phyloP scores from a whole-genome alignment of 2,888 invertebrate genomes.

The Polymixis flavicincta region DNA sequence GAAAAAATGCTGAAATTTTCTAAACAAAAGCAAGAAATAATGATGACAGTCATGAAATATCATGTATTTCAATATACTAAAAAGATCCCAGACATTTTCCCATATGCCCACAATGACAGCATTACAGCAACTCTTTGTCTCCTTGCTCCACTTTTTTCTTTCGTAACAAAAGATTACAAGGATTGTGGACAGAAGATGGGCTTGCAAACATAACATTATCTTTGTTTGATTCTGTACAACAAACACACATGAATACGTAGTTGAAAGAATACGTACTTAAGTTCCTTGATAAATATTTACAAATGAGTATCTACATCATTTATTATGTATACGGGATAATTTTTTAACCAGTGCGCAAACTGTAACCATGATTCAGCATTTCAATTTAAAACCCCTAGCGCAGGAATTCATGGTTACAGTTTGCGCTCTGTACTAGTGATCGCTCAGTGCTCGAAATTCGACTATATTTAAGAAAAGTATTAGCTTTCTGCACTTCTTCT shows the following conservation, averaged over 20 bases:
- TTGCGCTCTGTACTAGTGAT: too few species aligned
- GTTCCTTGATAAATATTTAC: constrained; percentile 14
- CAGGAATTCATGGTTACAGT: too few species aligned
- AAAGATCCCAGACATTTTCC: constrained; percentile 30
- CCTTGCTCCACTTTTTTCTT: constrained; percentile 78
- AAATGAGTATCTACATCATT: neutral
- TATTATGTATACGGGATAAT: too few species aligned
- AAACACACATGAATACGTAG: constrained; percentile 11
- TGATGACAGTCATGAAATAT: neutral
- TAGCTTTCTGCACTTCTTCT: too few species aligned
- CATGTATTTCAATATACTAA: neutral
- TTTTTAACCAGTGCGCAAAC: too few species aligned
- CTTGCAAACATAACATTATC: constrained; percentile 73
- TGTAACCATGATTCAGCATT: too few species aligned
- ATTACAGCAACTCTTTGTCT: constrained; percentile 65
- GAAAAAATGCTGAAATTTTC: too few species aligned
- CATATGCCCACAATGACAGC: constrained; percentile 23
- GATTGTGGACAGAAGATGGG: constrained; percentile 66
- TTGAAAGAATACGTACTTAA: constrained; percentile 10
- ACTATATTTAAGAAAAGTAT: too few species aligned
- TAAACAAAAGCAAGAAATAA: too few species aligned
- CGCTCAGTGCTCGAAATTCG: too few species aligned
- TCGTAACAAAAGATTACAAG: constrained; percentile 76
- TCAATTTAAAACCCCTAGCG: too few species aligned
- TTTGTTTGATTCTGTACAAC: constrained; percentile 48